Evolutionary conservation across 2,113 vertebrate species (phyloP), one percentile per base, ranked within the genome.

Genomic region (Halcyon malimbica): DNA sequence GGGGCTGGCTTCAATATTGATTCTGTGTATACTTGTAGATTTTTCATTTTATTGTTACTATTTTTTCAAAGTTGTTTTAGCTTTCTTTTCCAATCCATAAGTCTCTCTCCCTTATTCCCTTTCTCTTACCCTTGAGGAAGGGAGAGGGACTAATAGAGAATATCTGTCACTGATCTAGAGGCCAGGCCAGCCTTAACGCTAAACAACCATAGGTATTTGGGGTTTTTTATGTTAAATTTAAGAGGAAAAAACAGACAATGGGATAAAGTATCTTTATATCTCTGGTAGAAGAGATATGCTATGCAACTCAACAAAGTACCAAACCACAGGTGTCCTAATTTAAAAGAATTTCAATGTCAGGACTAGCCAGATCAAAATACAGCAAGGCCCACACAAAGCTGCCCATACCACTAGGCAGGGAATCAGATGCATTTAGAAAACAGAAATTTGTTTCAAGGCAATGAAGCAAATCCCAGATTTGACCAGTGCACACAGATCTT

Each of bases 281-380:
- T 79, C 82, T 68, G 48, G 29, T 21, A 87, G 68, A 73, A 82
- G 48, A 50, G 21, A 24, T 50, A 31, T 5, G 67, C 28, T 16
- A 15, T 0, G 0, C 31, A 76, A 73, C 46, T 70, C 1, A 2
- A 37, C 46, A 50, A 90, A 75, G 42, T 67, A 64, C 15, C 19
- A 41, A 85, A 74, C 33, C 17, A 53, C 8, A 62, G 1, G 48
- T 6, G 3, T 19, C 23, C 62, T 46, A 51, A 42, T 56, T 68
- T 28, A 59, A 57, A 78, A 79, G 19, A 71, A 92, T 73, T 73
- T 54, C 39, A 60, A 3, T 10, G 3, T 29, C 57, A 88, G 29
- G 31, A 74, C 54, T 11, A 89, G 63, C 8, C 56, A 84, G 42
- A 80, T 28, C 16, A 86, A 68, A 88, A 83, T 33, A 19, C 86